Percentiles rank a stretch among this genome's conserved stretches.
Conservation (phyloP, 2,797 vertebrate genomes). For the Pseudopleuronectes americanus region DNA sequence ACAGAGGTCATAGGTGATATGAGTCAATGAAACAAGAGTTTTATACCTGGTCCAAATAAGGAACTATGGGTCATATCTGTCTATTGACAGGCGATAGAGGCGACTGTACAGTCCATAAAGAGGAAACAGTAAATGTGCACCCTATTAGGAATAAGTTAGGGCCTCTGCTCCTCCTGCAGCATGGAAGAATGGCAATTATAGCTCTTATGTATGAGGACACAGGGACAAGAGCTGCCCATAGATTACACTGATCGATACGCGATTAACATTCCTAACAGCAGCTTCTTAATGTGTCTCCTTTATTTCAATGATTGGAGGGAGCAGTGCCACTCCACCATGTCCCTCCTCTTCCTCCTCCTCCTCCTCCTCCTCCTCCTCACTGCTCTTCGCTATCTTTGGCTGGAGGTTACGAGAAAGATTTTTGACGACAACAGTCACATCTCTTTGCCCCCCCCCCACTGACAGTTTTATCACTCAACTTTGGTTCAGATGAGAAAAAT, state of each 20-base stretch:
- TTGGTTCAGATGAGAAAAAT: slow-evolving; percentile 43
- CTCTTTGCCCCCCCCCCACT: slow-evolving; percentile 45
- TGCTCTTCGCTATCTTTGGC: slow-evolving; percentile 30
- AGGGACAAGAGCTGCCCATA: slow-evolving; percentile 31
- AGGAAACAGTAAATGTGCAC: slow-evolving; percentile 10
- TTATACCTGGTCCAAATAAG: slow-evolving; percentile 6
- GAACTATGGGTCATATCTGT: slow-evolving; percentile 8
- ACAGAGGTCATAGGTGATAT: neutral
- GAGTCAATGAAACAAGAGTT: slow-evolving; percentile 9
- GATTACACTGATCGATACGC: slow-evolving; percentile 59
- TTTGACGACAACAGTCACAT: slow-evolving; percentile 45
- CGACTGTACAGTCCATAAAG: slow-evolving; percentile 17
- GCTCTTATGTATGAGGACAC: slow-evolving; percentile 30
- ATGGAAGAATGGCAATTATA: slow-evolving; percentile 2
- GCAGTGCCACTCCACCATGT: slow-evolving; percentile 22
- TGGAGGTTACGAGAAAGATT: slow-evolving; percentile 60
- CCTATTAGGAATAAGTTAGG: slow-evolving; percentile 14
- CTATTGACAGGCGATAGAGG: slow-evolving; percentile 5
- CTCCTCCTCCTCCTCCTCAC: slow-evolving; percentile 11
- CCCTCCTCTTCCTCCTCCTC: neutral
- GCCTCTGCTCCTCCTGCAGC: slow-evolving; percentile 7
- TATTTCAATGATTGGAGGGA: slow-evolving; percentile 46
- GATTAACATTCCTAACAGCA: slow-evolving; percentile 67
- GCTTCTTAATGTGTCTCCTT: slow-evolving; percentile 49
- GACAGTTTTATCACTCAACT: slow-evolving; percentile 64